Evolutionary conservation across 2,888 invertebrate genomes (phyloP).

Genomic region (Nomada goodeniana): DNA sequence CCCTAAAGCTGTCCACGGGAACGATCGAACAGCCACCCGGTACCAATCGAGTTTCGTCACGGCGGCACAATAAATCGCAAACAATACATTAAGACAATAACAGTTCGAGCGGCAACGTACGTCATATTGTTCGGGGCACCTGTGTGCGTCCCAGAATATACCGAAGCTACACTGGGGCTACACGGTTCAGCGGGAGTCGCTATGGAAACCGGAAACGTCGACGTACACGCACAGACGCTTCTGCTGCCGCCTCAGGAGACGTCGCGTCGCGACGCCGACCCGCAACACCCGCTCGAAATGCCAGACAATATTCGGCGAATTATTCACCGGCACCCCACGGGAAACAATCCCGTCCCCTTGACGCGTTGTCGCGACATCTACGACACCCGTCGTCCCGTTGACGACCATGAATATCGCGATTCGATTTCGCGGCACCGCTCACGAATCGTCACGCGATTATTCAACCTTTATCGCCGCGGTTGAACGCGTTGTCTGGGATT

Average conservation of each 20-base stretch:
- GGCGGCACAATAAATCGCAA: slow-evolving; percentile 31
- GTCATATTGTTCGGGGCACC: slow-evolving; percentile 36
- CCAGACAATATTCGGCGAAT: slow-evolving; percentile 64
- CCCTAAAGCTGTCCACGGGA: no score
- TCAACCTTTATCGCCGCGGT: no score
- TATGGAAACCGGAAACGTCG: slow-evolving; percentile 50
- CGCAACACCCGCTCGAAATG: slow-evolving; percentile 59
- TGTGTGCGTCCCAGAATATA: slow-evolving; percentile 35
- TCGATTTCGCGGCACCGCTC: background rate
- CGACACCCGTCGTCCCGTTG: background rate
- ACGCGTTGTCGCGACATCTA: slow-evolving; percentile 26
- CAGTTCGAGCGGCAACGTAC: background rate
- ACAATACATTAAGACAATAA: slow-evolving; percentile 32
- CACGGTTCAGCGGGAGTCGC: slow-evolving; percentile 33
- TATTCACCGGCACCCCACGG: slow-evolving; percentile 49
- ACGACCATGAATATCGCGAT: slow-evolving; percentile 15
- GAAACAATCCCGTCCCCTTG: slow-evolving; percentile 45
- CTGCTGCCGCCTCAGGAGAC: slow-evolving; percentile 53
- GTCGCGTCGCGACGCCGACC: slow-evolving; percentile 20
- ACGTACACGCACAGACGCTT: slow-evolving; percentile 42
- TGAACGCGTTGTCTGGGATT: no score
- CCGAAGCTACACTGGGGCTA: slow-evolving; percentile 14
- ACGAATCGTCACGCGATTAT: no score
- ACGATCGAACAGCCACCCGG: background rate
- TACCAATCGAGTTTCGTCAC: slow-evolving; percentile 18